Conservation (phyloP, 2,797 vertebrate species). For the Sebastes iracundus region DNA sequence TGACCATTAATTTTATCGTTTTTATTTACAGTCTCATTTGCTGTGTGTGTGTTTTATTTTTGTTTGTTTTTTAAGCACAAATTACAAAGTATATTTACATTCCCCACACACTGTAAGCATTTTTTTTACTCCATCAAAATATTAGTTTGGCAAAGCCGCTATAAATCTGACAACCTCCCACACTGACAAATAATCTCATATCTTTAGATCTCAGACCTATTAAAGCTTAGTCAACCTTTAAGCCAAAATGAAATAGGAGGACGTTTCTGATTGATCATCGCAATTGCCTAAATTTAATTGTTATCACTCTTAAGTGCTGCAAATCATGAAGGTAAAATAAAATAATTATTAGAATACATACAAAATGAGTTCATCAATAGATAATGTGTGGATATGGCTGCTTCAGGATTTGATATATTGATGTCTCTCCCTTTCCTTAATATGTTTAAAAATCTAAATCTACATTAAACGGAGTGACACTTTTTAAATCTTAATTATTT, state of each 20-base stretch:
- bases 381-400: background rate
- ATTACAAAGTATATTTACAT: slow-evolving; percentile 17
- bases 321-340: background rate
- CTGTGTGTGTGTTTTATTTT: background rate
- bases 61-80: background rate
- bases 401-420: background rate
- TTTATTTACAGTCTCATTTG: slow-evolving; percentile 15
- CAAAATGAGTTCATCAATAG: slow-evolving; percentile 24
- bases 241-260: background rate
- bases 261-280: background rate
- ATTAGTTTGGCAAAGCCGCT: slow-evolving; percentile 10
- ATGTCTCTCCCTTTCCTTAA: background rate
- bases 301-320: background rate
- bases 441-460: background rate
- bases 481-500: background rate
- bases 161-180: background rate
- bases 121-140: background rate
- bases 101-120: slow-evolving; percentile 11
- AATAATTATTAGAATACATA: background rate
- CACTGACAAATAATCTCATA: background rate
- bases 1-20: background rate
- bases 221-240: background rate
- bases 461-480: background rate
- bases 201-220: background rate
- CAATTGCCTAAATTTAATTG: background rate